Conservation (phyloP, 2,888 invertebrate genomes). For the Eristalis arbustorum region DNA sequence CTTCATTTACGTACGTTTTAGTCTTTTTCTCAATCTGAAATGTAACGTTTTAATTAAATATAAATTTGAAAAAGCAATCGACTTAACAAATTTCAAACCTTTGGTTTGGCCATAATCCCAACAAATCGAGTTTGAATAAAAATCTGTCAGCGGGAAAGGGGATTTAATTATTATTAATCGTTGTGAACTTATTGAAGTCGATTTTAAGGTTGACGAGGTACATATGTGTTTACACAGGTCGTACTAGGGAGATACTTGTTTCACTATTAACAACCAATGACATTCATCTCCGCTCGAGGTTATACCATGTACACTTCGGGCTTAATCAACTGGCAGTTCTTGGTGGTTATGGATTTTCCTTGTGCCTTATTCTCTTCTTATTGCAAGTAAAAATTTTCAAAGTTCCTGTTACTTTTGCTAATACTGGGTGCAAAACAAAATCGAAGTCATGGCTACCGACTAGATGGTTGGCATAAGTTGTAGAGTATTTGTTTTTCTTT, state of each 20-base stretch:
- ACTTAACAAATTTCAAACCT: slow-evolving; percentile 21
- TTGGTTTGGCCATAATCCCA: slow-evolving; percentile 22
- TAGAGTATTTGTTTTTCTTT: not conserved
- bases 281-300: slow-evolving; percentile 52
- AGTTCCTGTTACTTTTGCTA: slow-evolving; percentile 9
- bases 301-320: slow-evolving; percentile 39
- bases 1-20: slow-evolving; percentile 76
- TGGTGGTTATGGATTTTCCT: not conserved
- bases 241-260: not conserved
- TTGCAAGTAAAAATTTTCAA: slow-evolving; percentile 1
- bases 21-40: slow-evolving; percentile 74
- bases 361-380: slow-evolving; percentile 7
- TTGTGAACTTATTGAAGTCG: slow-evolving; percentile 55
- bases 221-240: too few relatives aligned
- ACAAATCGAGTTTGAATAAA: too few relatives aligned
- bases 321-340: slow-evolving; percentile 37
- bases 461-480: not conserved
- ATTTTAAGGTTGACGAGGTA: slow-evolving; percentile 9
- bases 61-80: not conserved
- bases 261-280: not conserved
- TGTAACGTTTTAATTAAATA: not conserved
- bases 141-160: slow-evolving; percentile 25
- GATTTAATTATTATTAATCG: slow-evolving; percentile 31
- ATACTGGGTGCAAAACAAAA: not conserved
- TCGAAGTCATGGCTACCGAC: slow-evolving; percentile 9